Evolutionary conservation across 2,113 vertebrate genomes (phyloP).

Genomic region (Terrapene triunguis): DNA sequence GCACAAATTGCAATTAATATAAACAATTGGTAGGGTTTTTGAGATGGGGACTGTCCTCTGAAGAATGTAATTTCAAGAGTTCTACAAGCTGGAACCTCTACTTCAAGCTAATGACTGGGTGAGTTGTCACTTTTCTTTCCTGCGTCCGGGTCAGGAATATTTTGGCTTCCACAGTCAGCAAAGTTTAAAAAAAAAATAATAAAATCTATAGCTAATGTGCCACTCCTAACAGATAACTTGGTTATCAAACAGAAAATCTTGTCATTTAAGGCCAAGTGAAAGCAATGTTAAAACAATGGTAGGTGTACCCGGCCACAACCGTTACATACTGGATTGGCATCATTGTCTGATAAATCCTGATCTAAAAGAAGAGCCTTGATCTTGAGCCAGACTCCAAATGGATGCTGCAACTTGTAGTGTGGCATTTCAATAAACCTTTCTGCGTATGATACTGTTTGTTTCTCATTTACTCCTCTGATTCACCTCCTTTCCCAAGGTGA

Average conservation of each 20-base stretch:
- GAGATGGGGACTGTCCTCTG: not conserved
- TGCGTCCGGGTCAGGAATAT: constrained; percentile 26
- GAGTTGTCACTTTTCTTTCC: constrained; percentile 45
- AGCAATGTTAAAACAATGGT: not conserved
- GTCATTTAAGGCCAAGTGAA: not conserved
- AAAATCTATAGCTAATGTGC: not conserved
- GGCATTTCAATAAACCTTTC: not conserved
- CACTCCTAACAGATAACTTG: constrained; percentile 7
- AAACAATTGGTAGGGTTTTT: not conserved
- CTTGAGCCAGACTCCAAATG: not conserved
- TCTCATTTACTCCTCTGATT: not conserved
- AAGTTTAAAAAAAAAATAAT: not conserved
- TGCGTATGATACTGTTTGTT: not conserved
- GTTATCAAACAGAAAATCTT: not conserved
- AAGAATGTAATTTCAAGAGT: constrained; percentile 61
- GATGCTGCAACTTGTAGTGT: not conserved
- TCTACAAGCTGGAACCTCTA: constrained; percentile 53
- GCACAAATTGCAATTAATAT: not conserved
- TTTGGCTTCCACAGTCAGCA: constrained; percentile 50
- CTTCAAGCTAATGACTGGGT: constrained; percentile 38
- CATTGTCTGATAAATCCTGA: not conserved
- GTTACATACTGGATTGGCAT: not conserved
- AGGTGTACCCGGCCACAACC: not conserved
- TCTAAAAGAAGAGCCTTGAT: not conserved
- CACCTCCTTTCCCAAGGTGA: constrained; percentile 27